Evolutionary conservation across 2,113 vertebrate genomes (phyloP).

Genomic region (Halichoeres trimaculatus): DNA sequence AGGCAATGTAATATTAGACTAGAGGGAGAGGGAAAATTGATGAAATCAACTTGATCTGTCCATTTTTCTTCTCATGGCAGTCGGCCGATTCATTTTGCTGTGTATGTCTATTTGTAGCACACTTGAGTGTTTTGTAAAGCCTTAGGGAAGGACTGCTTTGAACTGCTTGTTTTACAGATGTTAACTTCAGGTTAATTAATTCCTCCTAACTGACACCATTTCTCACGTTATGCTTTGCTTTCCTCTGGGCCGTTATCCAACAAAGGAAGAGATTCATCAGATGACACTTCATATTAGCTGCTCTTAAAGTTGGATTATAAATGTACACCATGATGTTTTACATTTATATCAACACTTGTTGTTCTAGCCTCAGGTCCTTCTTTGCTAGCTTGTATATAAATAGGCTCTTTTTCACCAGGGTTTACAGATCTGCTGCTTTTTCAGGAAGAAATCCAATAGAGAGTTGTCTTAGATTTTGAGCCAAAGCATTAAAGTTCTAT

Average conservation of each 20-base stretch:
- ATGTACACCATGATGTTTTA: background rate
- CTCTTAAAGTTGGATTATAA: conserved; percentile 26
- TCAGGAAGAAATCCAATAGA: background rate
- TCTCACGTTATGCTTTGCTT: conserved; percentile 36
- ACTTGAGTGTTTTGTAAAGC: conserved; percentile 34
- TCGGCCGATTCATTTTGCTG: conserved; percentile 58
- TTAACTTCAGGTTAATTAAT: conserved; percentile 67
- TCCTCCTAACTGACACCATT: conserved; percentile 52
- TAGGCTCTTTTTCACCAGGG: background rate
- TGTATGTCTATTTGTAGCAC: conserved; percentile 45
- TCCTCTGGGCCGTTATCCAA: conserved; percentile 26
- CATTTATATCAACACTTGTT: conserved; percentile 14
- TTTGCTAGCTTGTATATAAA: background rate
- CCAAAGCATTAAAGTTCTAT: background rate
- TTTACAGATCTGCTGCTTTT: background rate
- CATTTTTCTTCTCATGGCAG: conserved; percentile 62
- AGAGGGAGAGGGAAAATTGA: conserved; percentile 60
- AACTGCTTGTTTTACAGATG: conserved; percentile 65
- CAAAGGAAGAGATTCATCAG: conserved; percentile 21
- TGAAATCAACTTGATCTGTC: conserved; percentile 70
- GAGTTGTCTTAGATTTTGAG: background rate
- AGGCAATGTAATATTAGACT: conserved; percentile 70
- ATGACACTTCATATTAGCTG: conserved; percentile 21
- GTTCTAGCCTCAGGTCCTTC: background rate
- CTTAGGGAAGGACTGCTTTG: conserved; percentile 31